Evolutionary conservation across 1,140 invertebrate genomes (phyloP).

Genomic region (Camponotus floridanus): DNA sequence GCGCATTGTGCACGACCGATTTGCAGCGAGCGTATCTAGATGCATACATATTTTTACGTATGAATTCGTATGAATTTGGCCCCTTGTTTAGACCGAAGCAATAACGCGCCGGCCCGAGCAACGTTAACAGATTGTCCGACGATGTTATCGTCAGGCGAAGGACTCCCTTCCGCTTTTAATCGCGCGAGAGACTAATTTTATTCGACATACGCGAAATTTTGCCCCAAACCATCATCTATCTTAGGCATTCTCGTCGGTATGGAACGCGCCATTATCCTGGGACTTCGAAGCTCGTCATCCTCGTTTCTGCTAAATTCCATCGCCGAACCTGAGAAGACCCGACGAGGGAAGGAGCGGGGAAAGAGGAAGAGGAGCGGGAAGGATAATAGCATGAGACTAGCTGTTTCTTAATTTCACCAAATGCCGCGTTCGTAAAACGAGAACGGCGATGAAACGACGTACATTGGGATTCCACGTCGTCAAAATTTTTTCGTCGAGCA

Average conservation of each 20-base stretch:
- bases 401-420: slow-evolving; percentile 59
- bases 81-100: not conserved
- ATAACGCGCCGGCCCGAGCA: not conserved
- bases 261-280: slow-evolving; percentile 60
- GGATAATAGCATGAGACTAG: slow-evolving; percentile 31
- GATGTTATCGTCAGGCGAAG: not conserved
- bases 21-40: not conserved
- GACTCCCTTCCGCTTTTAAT: slow-evolving; percentile 26
- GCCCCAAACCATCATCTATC: slow-evolving; percentile 23
- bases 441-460: not conserved
- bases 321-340: slow-evolving; percentile 34
- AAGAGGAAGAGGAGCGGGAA: not conserved
- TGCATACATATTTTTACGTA: slow-evolving; percentile 31
- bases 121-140: slow-evolving; percentile 15
- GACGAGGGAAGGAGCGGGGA: not conserved
- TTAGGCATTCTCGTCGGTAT: slow-evolving; percentile 53
- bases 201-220: slow-evolving; percentile 51
- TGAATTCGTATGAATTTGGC: slow-evolving; percentile 6
- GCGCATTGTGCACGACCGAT: slow-evolving; percentile 44
- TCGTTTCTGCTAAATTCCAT: slow-evolving; percentile 63
- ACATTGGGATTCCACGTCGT: slow-evolving; percentile 9
- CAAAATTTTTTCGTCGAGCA: slow-evolving; percentile 57
- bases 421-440: slow-evolving; percentile 25
- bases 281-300: slow-evolving; percentile 63
- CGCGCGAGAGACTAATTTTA: slow-evolving; percentile 50